Conservation (phyloP, 1,140 invertebrate genomes). For the Fopius arisanus region DNA sequence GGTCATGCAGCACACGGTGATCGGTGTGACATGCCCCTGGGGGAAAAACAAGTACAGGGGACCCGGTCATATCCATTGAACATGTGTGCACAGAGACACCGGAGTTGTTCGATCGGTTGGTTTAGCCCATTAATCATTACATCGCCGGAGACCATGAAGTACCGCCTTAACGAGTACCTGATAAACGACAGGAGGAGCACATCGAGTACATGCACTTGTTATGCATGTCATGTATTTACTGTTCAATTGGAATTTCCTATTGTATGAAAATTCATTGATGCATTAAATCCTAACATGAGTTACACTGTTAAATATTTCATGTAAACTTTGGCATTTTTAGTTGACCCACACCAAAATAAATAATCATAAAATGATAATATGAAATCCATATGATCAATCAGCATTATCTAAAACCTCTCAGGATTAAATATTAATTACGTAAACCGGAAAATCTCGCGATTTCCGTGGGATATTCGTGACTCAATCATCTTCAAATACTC, state of each 20-base stretch:
- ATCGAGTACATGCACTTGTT: neutral
- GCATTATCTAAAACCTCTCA: too few species aligned
- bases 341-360: too few species aligned
- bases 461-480: too few species aligned
- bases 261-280: neutral
- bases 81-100: neutral
- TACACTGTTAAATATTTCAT: too few species aligned
- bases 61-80: neutral
- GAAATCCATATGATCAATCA: too few species aligned
- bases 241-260: neutral
- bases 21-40: slow-evolving; percentile 3
- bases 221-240: neutral
- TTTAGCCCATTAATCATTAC: neutral
- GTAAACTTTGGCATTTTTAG: too few species aligned
- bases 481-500: too few species aligned
- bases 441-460: too few species aligned
- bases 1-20: slow-evolving; percentile 49
- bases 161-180: neutral
- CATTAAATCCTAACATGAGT: neutral
- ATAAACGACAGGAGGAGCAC: neutral
- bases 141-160: neutral
- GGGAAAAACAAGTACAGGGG: neutral
- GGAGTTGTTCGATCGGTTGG: neutral
- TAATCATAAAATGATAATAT: too few species aligned
- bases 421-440: too few species aligned